Base-by-base conservation (phyloP, 2,797 vertebrate species). In the Labroides dimidiatus region DNA sequence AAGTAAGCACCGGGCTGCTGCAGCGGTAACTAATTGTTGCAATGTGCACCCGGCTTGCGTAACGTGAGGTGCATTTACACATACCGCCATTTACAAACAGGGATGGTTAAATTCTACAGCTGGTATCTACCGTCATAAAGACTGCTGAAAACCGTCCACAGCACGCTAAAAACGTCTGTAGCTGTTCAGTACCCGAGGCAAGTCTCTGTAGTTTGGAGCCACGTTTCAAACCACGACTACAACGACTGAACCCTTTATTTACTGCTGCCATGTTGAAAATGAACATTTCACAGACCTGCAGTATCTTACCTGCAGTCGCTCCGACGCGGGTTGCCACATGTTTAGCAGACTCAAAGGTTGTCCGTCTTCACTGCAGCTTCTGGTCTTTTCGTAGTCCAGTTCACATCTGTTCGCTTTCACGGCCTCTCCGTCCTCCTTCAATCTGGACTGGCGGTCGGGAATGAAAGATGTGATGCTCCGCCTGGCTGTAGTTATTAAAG, bases 261-360 rank as follows among this genome's bases (percentile, higher is more conserved):
- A 54, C 63, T 1, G 72, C 67, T 49, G 56, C 61, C 49, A 47
- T 7, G 72, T 60, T 60, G 64, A 77, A 68, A 57, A 20, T 8
- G n/a, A 37, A 44, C 55, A 44, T 2, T 5, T 41, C 56, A n/a
- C 33, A 10, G 6, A 41, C 2, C 24, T n/a, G n/a, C n/a, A n/a
- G n/a, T 10, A 0, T 80, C 88, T 62, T 94, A 97, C 97, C 97
- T 98, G 97, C 94, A 98, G 88, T 93, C 97, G 95, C 91, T 99
- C 97, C 56, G 95, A 96, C 89, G 97, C 96, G 76, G 97, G 97
- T 93, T 98, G 97, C 97, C 97, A 99, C 97, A 99, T 98, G 80
- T 91, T n/a, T 96, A 80, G 82, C 81, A 75, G 83, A 79, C 63
- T 80, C 72, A 50, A 57, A 64, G 72, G 82, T 59, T 87, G 78